These are phyloP conservation scores for Micropterix aruncella DNA, from an alignment of 2,888 invertebrate genomes.

Conservation along the genomic window DNA sequence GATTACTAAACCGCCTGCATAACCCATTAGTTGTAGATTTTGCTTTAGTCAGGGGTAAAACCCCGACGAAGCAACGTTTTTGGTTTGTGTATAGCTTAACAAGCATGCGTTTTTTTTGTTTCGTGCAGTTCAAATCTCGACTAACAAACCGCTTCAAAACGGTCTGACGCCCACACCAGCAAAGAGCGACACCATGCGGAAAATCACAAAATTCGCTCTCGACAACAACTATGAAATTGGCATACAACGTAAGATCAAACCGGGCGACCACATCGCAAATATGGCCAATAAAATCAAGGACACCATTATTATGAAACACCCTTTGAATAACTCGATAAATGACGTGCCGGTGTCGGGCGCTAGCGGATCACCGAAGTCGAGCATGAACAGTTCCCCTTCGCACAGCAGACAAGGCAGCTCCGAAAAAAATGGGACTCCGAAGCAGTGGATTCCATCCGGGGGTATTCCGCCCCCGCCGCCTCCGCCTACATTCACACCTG, in stretches of 20 bases:
- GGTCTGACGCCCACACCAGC: constrained; percentile 3
- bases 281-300: constrained; percentile 39
- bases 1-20: no score
- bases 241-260: constrained; percentile 37
- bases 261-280: constrained; percentile 35
- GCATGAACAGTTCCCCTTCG: constrained; percentile 12
- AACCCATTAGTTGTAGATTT: no score
- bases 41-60: no score
- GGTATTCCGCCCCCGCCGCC: constrained; percentile 13
- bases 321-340: constrained; percentile 18
- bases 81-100: not conserved
- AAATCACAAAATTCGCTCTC: constrained; percentile 38
- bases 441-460: not conserved
- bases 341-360: constrained; percentile 14
- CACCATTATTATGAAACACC: constrained; percentile 37
- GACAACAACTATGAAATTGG: constrained; percentile 36
- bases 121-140: constrained; percentile 2
- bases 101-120: not conserved
- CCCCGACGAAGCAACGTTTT: no score
- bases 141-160: constrained; percentile 3
- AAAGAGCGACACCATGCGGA: constrained; percentile 29
- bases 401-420: not conserved
- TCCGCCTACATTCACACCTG: constrained; percentile 11
- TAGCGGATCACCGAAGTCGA: constrained; percentile 29
- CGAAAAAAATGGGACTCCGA: not conserved